Evolutionary conservation across 2,888 invertebrate species (phyloP).

Genomic region (Argyresthia albistria): DNA sequence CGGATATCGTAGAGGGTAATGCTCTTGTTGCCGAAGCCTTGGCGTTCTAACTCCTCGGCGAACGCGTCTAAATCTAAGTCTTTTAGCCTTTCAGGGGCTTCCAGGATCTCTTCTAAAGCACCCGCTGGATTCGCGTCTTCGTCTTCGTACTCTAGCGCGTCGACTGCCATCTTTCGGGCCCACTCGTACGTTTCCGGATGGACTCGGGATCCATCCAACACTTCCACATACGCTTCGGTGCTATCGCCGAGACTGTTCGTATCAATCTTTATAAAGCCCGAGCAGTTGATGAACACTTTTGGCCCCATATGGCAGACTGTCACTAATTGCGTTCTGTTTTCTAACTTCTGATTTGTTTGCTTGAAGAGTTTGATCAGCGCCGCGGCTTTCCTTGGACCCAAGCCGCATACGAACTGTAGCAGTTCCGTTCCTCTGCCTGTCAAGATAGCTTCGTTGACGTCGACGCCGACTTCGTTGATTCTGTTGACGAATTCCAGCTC

Average conservation of each 20-base stretch:
- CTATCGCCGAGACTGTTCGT: slow-evolving; percentile 95
- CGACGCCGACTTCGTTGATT: slow-evolving; percentile 98
- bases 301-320: slow-evolving; percentile 98
- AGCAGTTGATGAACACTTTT: slow-evolving; percentile 98
- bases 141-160: slow-evolving; percentile 98
- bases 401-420: slow-evolving; percentile 96
- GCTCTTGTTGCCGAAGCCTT: slow-evolving; percentile 90
- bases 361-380: slow-evolving; percentile 89
- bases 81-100: slow-evolving; percentile 93
- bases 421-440: slow-evolving; percentile 90
- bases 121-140: slow-evolving; percentile 97
- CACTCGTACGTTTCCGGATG: slow-evolving; percentile 99
- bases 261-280: slow-evolving; percentile 99
- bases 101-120: slow-evolving; percentile 96
- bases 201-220: slow-evolving; percentile 96
- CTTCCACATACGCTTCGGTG: slow-evolving; percentile 95
- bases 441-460: slow-evolving; percentile 93
- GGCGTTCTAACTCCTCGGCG: slow-evolving; percentile 95
- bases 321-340: slow-evolving; percentile 95
- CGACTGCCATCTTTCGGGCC: slow-evolving; percentile 99
- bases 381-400: slow-evolving; percentile 95
- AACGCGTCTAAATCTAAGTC: slow-evolving; percentile 99
- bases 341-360: slow-evolving; percentile 91
- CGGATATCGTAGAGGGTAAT: slow-evolving; percentile 98
- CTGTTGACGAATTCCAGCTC: slow-evolving; percentile 94